These are phyloP conservation scores for Sarcophaga caerulescens DNA, from an alignment of 2,888 invertebrate genomes.

Conservation along the genomic window DNA sequence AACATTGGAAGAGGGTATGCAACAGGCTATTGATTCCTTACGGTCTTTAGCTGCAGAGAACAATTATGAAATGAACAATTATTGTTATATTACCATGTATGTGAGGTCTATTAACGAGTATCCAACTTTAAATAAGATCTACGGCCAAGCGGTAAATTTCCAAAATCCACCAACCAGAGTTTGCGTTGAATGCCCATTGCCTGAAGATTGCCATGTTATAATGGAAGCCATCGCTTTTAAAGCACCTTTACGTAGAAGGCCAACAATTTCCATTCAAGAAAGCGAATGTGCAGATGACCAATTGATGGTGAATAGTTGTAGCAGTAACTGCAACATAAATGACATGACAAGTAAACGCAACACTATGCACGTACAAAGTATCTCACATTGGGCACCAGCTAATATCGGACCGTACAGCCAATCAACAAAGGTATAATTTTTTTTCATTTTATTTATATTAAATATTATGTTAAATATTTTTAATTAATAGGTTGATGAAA, in stretches of 20 bases:
- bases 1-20: constrained; percentile 86
- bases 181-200: constrained; percentile 91
- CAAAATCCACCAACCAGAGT: constrained; percentile 92
- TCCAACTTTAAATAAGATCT: constrained; percentile 88
- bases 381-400: constrained; percentile 99
- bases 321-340: constrained; percentile 24
- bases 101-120: constrained; percentile 92
- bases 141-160: constrained; percentile 87
- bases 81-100: constrained; percentile 92
- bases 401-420: constrained; percentile 98
- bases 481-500: constrained; percentile 86
- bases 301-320: constrained; percentile 37
- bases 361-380: constrained; percentile 96
- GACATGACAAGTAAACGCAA: constrained; percentile 82
- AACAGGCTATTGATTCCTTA: constrained; percentile 88
- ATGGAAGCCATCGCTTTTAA: constrained; percentile 88
- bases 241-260: constrained; percentile 74
- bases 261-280: constrained; percentile 69
- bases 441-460: neutral
- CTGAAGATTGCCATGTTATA: constrained; percentile 87
- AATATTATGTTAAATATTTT: constrained; percentile 21
- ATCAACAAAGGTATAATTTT: constrained; percentile 86
- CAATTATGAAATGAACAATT: constrained; percentile 83
- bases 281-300: constrained; percentile 59
- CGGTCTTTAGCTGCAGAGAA: constrained; percentile 81